Conservation (phyloP, 1,140 invertebrate species). For the Halyomorpha halys region DNA sequence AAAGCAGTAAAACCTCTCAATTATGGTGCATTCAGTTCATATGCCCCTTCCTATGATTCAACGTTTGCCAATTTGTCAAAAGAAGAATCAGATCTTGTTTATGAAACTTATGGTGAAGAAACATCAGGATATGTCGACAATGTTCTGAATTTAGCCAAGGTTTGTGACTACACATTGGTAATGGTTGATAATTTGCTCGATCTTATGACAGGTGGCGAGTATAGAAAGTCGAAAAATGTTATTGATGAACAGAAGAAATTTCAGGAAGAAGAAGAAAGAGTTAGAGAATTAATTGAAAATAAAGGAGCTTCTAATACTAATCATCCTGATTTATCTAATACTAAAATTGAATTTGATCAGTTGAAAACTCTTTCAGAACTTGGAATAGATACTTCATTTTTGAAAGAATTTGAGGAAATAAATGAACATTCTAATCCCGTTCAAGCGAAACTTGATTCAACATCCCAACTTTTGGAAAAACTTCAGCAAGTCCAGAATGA, state of each 20-base stretch:
- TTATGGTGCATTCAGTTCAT: conserved; percentile 90
- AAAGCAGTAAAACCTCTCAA: conserved; percentile 84
- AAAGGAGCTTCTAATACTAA: conserved; percentile 7
- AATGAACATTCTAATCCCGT: conserved; percentile 32
- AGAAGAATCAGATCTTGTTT: conserved; percentile 84
- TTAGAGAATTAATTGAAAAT: conserved; percentile 42
- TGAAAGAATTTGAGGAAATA: conserved; percentile 53
- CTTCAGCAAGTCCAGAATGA: conserved; percentile 69
- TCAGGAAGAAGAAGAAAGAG: conserved; percentile 50
- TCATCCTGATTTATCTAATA: conserved; percentile 35
- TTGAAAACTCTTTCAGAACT: conserved; percentile 59
- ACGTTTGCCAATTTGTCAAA: conserved; percentile 88
- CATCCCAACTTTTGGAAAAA: conserved; percentile 62
- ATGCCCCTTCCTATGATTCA: conserved; percentile 90
- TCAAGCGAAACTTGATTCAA: conserved; percentile 60
- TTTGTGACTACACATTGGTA: conserved; percentile 66
- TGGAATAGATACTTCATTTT: conserved; percentile 76
- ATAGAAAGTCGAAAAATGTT: conserved; percentile 60
- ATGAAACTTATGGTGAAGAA: conserved; percentile 84
- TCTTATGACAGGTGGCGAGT: conserved; percentile 71
- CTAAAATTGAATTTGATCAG: conserved; percentile 63
- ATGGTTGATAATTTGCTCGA: conserved; percentile 79
- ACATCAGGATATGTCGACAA: conserved; percentile 46
- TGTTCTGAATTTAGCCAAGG: conserved; percentile 71
- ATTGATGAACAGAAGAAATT: conserved; percentile 51